These are phyloP conservation scores for Standfussiana lucernea DNA, from an alignment of 2,888 invertebrate genomes.

Conservation along the genomic window DNA sequence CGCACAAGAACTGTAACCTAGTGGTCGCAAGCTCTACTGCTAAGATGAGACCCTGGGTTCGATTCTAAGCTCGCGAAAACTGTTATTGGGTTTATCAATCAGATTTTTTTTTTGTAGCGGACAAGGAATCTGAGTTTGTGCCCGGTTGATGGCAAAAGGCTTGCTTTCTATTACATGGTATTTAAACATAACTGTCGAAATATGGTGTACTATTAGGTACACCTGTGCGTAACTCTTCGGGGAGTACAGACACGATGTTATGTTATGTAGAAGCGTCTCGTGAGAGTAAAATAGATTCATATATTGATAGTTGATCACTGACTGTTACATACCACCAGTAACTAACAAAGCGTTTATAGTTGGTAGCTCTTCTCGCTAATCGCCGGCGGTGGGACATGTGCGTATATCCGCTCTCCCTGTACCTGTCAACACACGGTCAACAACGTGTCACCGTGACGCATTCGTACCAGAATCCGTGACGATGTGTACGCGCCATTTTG, in stretches of 20 bases:
- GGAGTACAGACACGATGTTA: background rate
- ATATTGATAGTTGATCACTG: background rate
- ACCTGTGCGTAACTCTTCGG: background rate
- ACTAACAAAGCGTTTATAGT: background rate
- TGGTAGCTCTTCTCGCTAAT: background rate
- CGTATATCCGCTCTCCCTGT: constrained; percentile 27
- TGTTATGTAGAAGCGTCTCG: background rate
- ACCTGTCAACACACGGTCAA: constrained; percentile 28
- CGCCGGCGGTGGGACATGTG: background rate
- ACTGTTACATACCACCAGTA: background rate
- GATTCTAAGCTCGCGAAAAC: background rate
- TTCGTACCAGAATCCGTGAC: constrained; percentile 32
- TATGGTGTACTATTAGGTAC: background rate
- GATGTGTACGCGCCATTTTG: background rate
- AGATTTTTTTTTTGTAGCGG: background rate
- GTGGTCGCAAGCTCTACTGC: background rate
- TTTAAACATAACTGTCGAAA: background rate
- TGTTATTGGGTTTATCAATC: background rate
- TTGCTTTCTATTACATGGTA: background rate
- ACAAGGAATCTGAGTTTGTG: background rate
- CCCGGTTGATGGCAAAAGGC: background rate
- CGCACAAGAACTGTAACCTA: background rate
- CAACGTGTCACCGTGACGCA: constrained; percentile 26
- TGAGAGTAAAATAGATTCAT: background rate
- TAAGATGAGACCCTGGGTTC: background rate